These are phyloP conservation scores for Nannoperca obscura DNA, from an alignment of 2,797 vertebrate genomes.

Conservation along the genomic window DNA sequence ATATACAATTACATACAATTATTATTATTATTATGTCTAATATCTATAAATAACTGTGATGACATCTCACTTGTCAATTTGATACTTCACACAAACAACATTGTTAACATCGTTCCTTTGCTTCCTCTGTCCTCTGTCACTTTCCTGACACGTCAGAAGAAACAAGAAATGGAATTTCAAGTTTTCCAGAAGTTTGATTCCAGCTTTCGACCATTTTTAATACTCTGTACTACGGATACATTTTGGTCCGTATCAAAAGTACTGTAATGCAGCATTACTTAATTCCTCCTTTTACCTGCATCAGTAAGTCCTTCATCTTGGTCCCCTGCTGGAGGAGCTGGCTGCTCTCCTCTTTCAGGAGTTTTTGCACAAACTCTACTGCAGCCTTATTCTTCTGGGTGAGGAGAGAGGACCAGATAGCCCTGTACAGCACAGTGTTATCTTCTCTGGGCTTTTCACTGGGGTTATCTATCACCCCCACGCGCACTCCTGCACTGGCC, in stretches of 20 bases:
- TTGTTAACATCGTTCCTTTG: background rate
- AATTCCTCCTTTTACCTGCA: conserved; percentile 81
- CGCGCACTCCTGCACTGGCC: conserved; percentile 86
- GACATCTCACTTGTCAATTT: background rate
- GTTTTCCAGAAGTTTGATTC: too few species aligned
- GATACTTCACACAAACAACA: background rate
- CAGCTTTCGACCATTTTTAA: background rate
- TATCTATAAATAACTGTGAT: background rate
- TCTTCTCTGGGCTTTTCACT: conserved; percentile 89
- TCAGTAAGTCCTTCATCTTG: conserved; percentile 90
- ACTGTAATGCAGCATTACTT: conserved; percentile 11
- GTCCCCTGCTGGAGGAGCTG: conserved; percentile 88
- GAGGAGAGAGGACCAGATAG: conserved; percentile 91
- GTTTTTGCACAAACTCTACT: conserved; percentile 88
- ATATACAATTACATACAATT: background rate
- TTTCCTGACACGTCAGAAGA: conserved; percentile 1
- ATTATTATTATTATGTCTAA: background rate
- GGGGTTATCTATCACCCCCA: conserved; percentile 95
- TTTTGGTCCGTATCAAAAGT: background rate
- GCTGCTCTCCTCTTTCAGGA: conserved; percentile 90
- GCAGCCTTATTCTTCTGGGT: conserved; percentile 90
- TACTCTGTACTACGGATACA: background rate
- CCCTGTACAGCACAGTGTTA: conserved; percentile 90
- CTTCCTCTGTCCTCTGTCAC: background rate
- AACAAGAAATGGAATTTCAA: conserved; percentile 13